A percentile compares a stretch with the other conserved stretches of the same genome.
Conservation (phyloP, 2,888 invertebrate species). For the Rugalucina vietnamica region DNA sequence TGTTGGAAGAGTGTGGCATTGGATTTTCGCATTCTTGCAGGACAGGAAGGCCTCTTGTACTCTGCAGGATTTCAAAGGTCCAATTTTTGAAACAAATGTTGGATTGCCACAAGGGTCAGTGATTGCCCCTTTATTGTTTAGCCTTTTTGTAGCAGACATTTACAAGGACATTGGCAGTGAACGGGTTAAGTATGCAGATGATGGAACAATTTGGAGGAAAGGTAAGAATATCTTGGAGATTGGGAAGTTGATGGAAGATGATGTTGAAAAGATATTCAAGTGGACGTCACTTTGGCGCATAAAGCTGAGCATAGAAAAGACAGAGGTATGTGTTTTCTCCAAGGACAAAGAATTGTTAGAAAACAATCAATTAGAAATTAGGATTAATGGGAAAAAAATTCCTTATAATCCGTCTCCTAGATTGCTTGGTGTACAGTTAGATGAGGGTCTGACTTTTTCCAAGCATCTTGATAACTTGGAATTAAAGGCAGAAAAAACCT, state of each 20-base stretch:
- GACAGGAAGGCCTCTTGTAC: neutral
- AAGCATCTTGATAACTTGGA: neutral
- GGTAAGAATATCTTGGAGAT: neutral
- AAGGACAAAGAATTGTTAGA: neutral
- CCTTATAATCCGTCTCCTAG: neutral
- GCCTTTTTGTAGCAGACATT: neutral
- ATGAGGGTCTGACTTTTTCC: neutral
- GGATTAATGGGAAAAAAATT: neutral
- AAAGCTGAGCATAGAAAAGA: conserved; percentile 12
- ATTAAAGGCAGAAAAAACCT: neutral
- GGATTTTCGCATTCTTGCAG: conserved; percentile 14
- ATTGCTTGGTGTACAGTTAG: neutral
- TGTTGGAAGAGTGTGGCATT: neutral
- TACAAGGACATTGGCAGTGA: conserved; percentile 7
- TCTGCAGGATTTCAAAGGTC: neutral
- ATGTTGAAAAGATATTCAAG: neutral
- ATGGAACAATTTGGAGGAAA: conserved; percentile 4
- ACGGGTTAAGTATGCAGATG: conserved; percentile 15
- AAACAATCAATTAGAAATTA: neutral
- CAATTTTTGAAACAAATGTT: neutral
- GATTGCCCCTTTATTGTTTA: neutral
- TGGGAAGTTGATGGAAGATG: neutral
- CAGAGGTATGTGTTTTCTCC: neutral
- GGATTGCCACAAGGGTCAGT: conserved; percentile 18
- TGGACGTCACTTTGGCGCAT: neutral